Evolutionary conservation across 2,113 vertebrate genomes (phyloP).

Genomic region (Callopanchax toddi): DNA sequence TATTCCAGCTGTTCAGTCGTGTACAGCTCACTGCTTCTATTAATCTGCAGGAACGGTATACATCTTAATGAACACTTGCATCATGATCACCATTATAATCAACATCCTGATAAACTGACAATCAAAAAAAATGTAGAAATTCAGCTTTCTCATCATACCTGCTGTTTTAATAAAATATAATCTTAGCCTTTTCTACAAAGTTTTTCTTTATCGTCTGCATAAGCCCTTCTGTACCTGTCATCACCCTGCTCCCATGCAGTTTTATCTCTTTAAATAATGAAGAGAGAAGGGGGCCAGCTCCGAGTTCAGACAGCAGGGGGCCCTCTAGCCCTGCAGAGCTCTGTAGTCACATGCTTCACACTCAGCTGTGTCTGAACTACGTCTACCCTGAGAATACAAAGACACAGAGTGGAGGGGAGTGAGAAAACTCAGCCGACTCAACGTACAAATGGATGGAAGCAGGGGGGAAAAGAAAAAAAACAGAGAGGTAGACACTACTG

Average conservation of each 20-base stretch:
- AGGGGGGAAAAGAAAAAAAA: slow-evolving; percentile 1
- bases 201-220: slow-evolving; percentile 45
- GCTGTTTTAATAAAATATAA: slow-evolving; percentile 72
- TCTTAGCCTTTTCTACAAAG: slow-evolving; percentile 61
- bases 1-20: slow-evolving; percentile 72
- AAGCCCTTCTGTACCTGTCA: slow-evolving; percentile 60
- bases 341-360: slow-evolving; percentile 41
- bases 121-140: slow-evolving; percentile 64
- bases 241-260: background rate
- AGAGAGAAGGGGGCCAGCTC: slow-evolving; percentile 12
- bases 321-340: slow-evolving; percentile 39
- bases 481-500: slow-evolving; percentile 67
- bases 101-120: slow-evolving; percentile 48
- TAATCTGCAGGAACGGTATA: slow-evolving; percentile 44
- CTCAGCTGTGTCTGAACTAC: slow-evolving; percentile 66
- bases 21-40: slow-evolving; percentile 36
- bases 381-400: slow-evolving; percentile 75
- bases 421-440: slow-evolving; percentile 33
- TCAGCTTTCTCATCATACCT: slow-evolving; percentile 33
- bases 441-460: slow-evolving; percentile 28
- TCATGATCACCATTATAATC: slow-evolving; percentile 22
- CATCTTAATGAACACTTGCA: slow-evolving; percentile 46
- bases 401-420: slow-evolving; percentile 29
- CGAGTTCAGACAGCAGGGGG: slow-evolving; percentile 62
- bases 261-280: slow-evolving; percentile 17